Evolutionary conservation across 2,113 vertebrate species (phyloP).

Genomic region (Oryzias curvinotus): DNA sequence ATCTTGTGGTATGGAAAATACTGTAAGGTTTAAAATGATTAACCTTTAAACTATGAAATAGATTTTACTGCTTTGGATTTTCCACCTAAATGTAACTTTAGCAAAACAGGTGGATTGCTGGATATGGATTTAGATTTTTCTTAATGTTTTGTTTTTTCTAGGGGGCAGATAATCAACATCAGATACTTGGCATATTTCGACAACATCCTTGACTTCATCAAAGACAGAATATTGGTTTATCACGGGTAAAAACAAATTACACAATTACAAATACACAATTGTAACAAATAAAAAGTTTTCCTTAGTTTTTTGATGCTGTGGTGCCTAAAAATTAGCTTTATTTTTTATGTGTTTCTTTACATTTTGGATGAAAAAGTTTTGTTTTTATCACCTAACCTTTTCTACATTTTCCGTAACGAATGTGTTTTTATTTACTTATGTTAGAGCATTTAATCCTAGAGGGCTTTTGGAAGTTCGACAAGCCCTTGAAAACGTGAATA

Average conservation of each 20-base stretch:
- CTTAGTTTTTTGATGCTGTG: not conserved
- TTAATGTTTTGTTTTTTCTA: constrained; percentile 48
- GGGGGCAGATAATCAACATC: constrained; percentile 97
- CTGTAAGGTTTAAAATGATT: too few species aligned
- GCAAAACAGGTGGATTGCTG: too few species aligned
- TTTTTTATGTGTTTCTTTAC: too few species aligned
- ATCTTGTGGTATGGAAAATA: too few species aligned
- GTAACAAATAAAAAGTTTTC: not conserved
- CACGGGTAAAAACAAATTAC: constrained; percentile 85
- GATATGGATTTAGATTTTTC: not conserved
- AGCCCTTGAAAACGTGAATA: constrained; percentile 93
- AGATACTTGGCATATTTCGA: constrained; percentile 95
- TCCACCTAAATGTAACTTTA: too few species aligned
- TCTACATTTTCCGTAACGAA: not conserved
- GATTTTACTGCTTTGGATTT: too few species aligned
- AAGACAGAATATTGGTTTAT: constrained; percentile 96
- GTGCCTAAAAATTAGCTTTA: too few species aligned
- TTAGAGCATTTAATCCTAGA: constrained; percentile 90
- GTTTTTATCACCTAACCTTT: not conserved
- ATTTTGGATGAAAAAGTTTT: too few species aligned
- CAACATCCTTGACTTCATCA: constrained; percentile 96
- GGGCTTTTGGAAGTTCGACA: constrained; percentile 90
- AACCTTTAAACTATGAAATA: too few species aligned
- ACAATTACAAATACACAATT: too few species aligned
- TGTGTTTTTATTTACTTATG: not conserved